Base-by-base conservation (phyloP, 2,888 invertebrate genomes). In the Platycnemis pennipes region DNA sequence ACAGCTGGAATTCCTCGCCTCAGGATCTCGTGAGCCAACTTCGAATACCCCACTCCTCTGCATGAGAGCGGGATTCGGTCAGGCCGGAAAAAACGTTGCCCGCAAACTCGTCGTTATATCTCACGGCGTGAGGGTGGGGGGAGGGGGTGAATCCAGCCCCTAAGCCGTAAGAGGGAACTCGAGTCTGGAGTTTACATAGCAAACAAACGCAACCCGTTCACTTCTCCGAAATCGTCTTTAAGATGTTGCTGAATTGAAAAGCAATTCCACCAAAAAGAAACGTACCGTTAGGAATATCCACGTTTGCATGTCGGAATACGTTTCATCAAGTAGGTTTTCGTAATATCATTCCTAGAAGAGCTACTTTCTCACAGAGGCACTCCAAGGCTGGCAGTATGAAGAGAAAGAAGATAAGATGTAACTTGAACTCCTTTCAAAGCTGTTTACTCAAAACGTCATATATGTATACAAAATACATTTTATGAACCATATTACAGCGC, bases 61-160 rank as follows among this genome's bases (percentile, higher is more conserved):
- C 63, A 63, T 63, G 77, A 77, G 26, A 37, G 37, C 77, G 77
- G 77, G 37, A 77, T 37, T 77, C 16, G 37, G 16, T 77, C 77
- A 37, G 77, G 31, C 37, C 37, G 31, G n/a, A 37, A 31, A 77
- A 77, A 77, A 77, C 13, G 77, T 63, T 63, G 63, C 26, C 63
- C 49, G 63, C 63, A 63, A 63, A 63, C 63, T 63, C 63, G 63
- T 63, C 63, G 63, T 63, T 63, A 63, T 63, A 63, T 31, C 77
- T 77, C 0, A 77, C 37, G 69, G 49, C 13, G 77, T 77, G 1
- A 26, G 63, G 63, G 63, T 7, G 13, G 63, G 26, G 19, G 63
- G 63, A 22, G 19, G 31, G 31, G 31, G 77, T 37, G 37, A 77
- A 77, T 77, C 77, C 77, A 37, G n/a, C 13, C 77, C 37, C 37